Percentiles rank a stretch among this genome's conserved stretches.
Conservation (phyloP, 1,140 invertebrate species). For the Drosophila ercepeae region DNA sequence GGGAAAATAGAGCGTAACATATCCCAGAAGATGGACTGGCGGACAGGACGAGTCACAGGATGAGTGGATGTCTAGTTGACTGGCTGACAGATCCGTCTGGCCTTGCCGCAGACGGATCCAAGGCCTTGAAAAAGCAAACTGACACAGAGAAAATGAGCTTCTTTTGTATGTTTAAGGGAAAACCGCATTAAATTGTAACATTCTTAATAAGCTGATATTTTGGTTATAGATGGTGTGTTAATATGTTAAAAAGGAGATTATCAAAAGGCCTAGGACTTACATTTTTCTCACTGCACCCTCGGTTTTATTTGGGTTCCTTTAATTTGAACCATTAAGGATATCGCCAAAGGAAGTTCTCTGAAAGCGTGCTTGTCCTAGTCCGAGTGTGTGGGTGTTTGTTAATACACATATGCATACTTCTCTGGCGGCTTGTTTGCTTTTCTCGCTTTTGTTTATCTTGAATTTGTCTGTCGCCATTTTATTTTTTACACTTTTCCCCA, state of each 20-base stretch:
- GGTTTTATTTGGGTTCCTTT: constrained; percentile 39
- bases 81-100: constrained; percentile 33
- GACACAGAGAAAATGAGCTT: not conserved
- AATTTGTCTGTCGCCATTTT: constrained; percentile 54
- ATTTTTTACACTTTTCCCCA: constrained; percentile 70
- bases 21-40: not conserved
- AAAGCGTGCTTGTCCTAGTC: not conserved
- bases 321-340: constrained; percentile 59
- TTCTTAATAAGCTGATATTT: no score
- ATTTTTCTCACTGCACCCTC: constrained; percentile 18
- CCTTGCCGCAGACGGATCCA: constrained; percentile 18
- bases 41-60: constrained; percentile 7
- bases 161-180: no score
- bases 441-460: constrained; percentile 68
- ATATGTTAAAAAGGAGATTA: no score
- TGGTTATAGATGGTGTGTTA: no score
- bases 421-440: constrained; percentile 6
- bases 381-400: constrained; percentile 22
- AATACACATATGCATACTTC: constrained; percentile 27
- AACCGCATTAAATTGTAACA: not conserved
- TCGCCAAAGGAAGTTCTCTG: not conserved
- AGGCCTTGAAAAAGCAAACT: not conserved
- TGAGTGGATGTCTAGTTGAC: constrained; percentile 3
- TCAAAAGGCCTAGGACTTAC: no score
- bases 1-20: constrained; percentile 54